Evolutionary conservation across 2,113 vertebrate genomes (phyloP).

Genomic region (Nansenia antarctica): DNA sequence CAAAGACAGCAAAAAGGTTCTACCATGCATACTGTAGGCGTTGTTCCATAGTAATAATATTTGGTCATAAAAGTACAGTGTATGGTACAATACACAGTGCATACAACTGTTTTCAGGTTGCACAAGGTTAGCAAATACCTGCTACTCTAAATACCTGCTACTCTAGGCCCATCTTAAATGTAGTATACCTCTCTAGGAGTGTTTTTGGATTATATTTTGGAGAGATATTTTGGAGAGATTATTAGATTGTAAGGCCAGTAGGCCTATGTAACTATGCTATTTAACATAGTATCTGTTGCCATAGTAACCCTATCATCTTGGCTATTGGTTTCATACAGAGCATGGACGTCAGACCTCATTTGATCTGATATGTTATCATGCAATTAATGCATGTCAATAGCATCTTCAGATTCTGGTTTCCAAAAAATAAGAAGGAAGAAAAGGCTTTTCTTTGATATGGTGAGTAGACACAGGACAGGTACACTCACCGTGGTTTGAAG

Average conservation of each 20-base stretch:
- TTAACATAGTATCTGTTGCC: neutral
- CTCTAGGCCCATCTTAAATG: too few relatives aligned
- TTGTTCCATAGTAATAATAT: rapidly evolving
- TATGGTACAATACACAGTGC: too few relatives aligned
- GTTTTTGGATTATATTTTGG: too few relatives aligned
- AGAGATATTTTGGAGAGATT: too few relatives aligned
- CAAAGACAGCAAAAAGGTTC: slow-evolving; percentile 6
- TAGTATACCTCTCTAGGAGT: too few relatives aligned
- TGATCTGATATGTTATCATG: neutral
- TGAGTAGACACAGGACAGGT: neutral
- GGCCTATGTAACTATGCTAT: neutral
- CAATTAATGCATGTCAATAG: neutral
- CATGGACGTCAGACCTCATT: too few relatives aligned
- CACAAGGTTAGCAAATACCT: neutral
- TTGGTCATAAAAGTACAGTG: too few relatives aligned
- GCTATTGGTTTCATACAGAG: neutral
- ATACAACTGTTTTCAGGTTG: too few relatives aligned
- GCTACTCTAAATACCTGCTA: too few relatives aligned
- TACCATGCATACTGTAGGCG: neutral
- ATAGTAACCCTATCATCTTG: neutral
- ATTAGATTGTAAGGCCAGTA: neutral
- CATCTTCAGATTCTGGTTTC: neutral
- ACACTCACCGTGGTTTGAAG: slow-evolving; percentile 86
- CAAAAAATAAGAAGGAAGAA: neutral
- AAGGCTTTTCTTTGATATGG: neutral